Evolutionary conservation across 1,140 invertebrate species (phyloP), one percentile per base, ranked within the genome.

Genomic region (Diabrotica virgifera): DNA sequence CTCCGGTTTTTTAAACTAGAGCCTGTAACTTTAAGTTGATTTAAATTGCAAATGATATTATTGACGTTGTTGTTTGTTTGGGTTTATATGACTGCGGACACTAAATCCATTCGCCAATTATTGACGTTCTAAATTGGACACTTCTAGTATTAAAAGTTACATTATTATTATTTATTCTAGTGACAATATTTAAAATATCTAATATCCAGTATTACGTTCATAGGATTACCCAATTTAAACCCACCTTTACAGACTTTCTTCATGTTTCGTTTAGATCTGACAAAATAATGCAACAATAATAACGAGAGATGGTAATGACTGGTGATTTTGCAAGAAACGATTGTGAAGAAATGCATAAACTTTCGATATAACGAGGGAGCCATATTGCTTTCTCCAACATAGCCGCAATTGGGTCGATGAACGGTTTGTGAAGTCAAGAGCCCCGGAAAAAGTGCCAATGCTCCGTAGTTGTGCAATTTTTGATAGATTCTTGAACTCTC

Each of bases 291-390:
- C 40, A 46, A 46, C 40, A 46, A 55, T 35, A 55, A 55, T 55
- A 55, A 55, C 52, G 50, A 59, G 59, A 14, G 59, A 60, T 60
- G 59, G 40, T 60, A 60, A 60, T 50, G 50, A 38, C 52, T 36
- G 37, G 10, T 12, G 36, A 40, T 62, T 62, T 62, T 62, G 60
- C 60, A 62, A 62, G 51, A 46, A 62, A 52, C 60, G 58, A 46
- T 46, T 46, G 60, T 62, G 60, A 62, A 62, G 60, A 62, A 62
- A 62, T 62, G 60, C 60, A 52, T 62, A 54, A 36, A 37, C 60
- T 62, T 62, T 62, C 60, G 35, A 54, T 54, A 59, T 59, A 59
- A 59, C 50, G 58, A 59, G 14, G 40, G n/a, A 46, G 40, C 8
- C 52, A 36, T 38, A 54, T 53, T 62, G 60, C 60, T 62, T 62